phyloP scores from a whole-genome alignment of 2,888 invertebrate species.

The Cheilosia impressa region DNA sequence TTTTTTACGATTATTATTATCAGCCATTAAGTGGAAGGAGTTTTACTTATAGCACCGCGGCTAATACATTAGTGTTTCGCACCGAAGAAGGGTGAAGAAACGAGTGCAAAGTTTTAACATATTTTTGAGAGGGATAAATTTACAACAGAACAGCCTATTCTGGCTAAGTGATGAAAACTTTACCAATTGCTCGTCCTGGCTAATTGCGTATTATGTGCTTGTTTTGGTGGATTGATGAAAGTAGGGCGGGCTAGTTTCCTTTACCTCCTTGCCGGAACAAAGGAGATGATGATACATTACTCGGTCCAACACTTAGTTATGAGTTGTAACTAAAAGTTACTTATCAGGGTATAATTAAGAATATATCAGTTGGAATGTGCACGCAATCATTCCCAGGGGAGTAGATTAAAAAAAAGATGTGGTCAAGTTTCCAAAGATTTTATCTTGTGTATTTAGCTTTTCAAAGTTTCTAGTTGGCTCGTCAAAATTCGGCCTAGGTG shows the following conservation, averaged over 20 bases:
- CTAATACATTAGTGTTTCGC: slow-evolving; percentile 43
- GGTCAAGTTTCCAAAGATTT: too few relatives aligned
- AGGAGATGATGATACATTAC: slow-evolving; percentile 57
- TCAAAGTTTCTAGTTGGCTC: too few relatives aligned
- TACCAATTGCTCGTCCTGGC: slow-evolving; percentile 62
- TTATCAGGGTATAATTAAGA: slow-evolving; percentile 57
- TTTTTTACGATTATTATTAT: slow-evolving; percentile 73
- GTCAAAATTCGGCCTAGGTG: too few relatives aligned
- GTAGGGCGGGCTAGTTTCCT: slow-evolving; percentile 48
- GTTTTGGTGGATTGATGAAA: slow-evolving; percentile 69
- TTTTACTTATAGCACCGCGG: slow-evolving; percentile 35
- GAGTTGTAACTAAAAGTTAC: slow-evolving; percentile 60
- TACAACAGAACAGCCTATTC: slow-evolving; percentile 60
- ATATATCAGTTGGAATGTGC: slow-evolving; percentile 29
- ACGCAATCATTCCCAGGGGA: slow-evolving; percentile 33
- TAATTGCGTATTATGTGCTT: slow-evolving; percentile 67
- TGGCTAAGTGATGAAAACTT: slow-evolving; percentile 72
- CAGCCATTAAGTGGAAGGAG: slow-evolving; percentile 54
- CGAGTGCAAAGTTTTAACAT: slow-evolving; percentile 63
- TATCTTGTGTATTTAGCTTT: too few relatives aligned
- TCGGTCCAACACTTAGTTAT: slow-evolving; percentile 40
- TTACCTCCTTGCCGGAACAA: slow-evolving; percentile 42
- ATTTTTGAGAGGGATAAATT: slow-evolving; percentile 62
- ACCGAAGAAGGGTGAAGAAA: slow-evolving; percentile 51
- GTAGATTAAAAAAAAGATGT: not conserved